Base-by-base conservation (phyloP, 2,113 vertebrate species). In the Pan paniscus region DNA sequence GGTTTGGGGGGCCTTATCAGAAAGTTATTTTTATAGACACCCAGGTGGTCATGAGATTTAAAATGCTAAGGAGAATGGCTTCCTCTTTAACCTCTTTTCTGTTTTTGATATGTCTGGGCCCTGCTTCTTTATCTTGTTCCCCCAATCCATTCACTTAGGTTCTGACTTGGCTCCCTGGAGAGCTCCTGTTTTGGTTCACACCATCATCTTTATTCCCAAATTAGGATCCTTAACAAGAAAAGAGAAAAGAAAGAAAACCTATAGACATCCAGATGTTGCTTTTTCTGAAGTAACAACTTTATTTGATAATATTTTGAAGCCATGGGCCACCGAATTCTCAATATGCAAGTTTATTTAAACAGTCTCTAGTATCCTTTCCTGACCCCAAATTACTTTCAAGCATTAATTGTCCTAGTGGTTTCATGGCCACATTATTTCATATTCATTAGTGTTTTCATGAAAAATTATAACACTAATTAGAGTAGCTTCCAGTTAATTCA, bases 401-500 rank as follows among this genome's bases (percentile, higher is more conserved):
- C 95, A 94, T 97, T 97, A 97, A 97, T 97, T 98, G 94, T 96
- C 95, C 89, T 95, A 27, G 98, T 97, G 97, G 97, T 98, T 98
- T 98, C 97, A 96, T 94, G 89, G 90, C 90, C 92, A 97, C 97
- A 97, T 97, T 96, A 97, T 97, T 97, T 98, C 94, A 97, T 98
- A 98, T 98, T 98, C 98, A 98, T 98, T 98, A 97, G 89, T 97
- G 97, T 98, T 98, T 98, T 97, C 90, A 97, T 98, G 98, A 98
- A 98, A 98, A 97, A 98, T 98, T 97, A 96, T 98, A 93, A 96
- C 86, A 38, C 96, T 98, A 98, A 98, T 98, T 98, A 97, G 92
- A 96, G 83, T 17, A 0, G 93, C 96, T 98, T 96, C 86, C 96
- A 97, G 97, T 98, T 98, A 98, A 98, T 98, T 98, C 95, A 93